phyloP scores from a whole-genome alignment of 1,140 invertebrate genomes.

The Aradophagus sp. region DNA sequence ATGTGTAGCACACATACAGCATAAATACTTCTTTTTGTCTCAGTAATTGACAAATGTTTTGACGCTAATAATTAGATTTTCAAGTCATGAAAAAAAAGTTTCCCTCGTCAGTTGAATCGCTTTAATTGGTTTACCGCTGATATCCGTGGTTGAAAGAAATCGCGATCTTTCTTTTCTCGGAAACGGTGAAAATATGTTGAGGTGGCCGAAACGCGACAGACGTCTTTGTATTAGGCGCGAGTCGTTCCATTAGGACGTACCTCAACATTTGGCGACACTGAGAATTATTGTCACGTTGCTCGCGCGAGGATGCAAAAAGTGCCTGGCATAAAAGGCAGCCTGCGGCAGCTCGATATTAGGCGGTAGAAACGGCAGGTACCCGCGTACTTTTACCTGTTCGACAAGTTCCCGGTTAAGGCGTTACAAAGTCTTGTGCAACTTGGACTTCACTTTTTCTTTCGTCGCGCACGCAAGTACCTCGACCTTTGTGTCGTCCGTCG shows the following conservation, averaged over 20 bases:
- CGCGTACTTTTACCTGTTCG: constrained; percentile 59
- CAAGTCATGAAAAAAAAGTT: constrained; percentile 24
- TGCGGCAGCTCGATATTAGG: constrained; percentile 56
- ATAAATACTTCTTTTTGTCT: background rate
- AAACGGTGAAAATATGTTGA: no score
- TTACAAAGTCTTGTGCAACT: constrained; percentile 66
- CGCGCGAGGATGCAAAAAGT: constrained; percentile 52
- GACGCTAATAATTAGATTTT: constrained; percentile 39
- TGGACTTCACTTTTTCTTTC: constrained; percentile 63
- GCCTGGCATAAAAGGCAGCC: constrained; percentile 59
- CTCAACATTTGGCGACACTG: constrained; percentile 58
- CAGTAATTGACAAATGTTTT: constrained; percentile 42
- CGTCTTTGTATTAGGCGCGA: constrained; percentile 22
- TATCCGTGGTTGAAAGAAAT: constrained; percentile 15
- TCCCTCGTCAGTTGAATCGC: constrained; percentile 44
- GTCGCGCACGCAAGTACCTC: constrained; percentile 44
- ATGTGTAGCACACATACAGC: background rate
- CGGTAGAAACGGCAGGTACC: constrained; percentile 46
- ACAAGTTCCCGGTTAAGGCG: constrained; percentile 68
- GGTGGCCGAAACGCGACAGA: constrained; percentile 35
- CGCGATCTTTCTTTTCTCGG: constrained; percentile 26
- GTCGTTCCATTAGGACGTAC: constrained; percentile 44
- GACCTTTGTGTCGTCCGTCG: constrained; percentile 51
- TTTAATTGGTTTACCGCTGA: constrained; percentile 35
- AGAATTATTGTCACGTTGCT: constrained; percentile 61